Base-by-base conservation (phyloP, 2,113 vertebrate genomes). In the Myotis lucifugus region DNA sequence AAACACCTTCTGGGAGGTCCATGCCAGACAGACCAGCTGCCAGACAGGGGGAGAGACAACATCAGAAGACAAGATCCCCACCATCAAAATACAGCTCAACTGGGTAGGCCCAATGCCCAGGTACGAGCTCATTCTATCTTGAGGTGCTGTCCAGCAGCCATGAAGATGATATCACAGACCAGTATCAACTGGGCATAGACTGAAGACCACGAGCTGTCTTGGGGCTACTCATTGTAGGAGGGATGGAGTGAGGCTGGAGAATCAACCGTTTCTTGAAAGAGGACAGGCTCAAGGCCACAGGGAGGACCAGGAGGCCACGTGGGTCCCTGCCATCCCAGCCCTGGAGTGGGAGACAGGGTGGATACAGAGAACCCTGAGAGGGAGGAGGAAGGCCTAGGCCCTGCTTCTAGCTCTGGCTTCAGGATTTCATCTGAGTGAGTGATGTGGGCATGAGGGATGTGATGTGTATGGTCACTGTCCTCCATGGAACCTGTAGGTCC, bases 321-420 rank as follows among this genome's bases (percentile, higher is more conserved):
- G 27, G 10, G 4, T 72, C 69, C 25, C 46, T 27, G 29, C 5
- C 12, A 3, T 37, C 52, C 17, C 9, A 29, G n/a, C 37, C 9
- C 13, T 8, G 29, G 7, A 34, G 3, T 2, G 27, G 25, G 42
- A 50, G 9, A 50, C 69, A 3, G 32, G 0, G 0, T 23, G 19
- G 48, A n/a, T 25, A 1, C 40, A 48, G 23, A 69, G 15, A 11
- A 14, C 2, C 17, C 40, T 2, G 10, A 15, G 69, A 59, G 32
- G 37, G 69, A 8, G 11, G 37, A 56, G 8, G 37, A 46, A 48
- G 32, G 27, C 42, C 21, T 19, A 6, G 6, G 3, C 8, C n/a
- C 77, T 56, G 64, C 48, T 70, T 59, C 48, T 27, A 42, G 15
- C 29, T 66, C 27, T 17, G 23, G 67, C 25, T 56, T 66, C 37